Evolutionary conservation across 2,797 vertebrate species (phyloP).

Genomic region (Luscinia luscinia): DNA sequence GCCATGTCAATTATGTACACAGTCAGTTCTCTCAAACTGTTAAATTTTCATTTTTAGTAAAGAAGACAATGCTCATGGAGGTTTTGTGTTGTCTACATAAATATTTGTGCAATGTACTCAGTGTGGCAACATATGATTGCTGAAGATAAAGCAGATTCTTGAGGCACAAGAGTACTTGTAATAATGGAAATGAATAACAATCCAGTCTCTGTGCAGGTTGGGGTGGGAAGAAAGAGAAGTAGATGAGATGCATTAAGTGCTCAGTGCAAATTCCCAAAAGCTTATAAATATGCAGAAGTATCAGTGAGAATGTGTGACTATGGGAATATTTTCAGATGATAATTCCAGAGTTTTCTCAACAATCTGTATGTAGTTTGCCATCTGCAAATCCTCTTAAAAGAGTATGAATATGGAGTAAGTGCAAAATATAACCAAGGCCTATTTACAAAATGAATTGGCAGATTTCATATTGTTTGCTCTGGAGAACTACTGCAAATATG

Average conservation of each 20-base stretch:
- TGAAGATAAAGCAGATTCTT: conserved; percentile 11
- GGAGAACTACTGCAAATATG: conserved; percentile 63
- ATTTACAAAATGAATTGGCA: conserved; percentile 71
- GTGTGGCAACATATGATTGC: not conserved
- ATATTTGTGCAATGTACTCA: not conserved
- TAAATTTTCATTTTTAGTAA: not conserved
- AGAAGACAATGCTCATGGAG: not conserved
- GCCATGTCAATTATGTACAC: not conserved
- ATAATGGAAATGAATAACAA: conserved; percentile 8
- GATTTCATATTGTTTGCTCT: conserved; percentile 54
- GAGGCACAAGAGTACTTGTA: not conserved
- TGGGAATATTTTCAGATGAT: not conserved
- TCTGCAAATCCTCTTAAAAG: conserved; percentile 65
- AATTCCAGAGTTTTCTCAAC: conserved; percentile 46
- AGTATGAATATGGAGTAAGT: conserved; percentile 48
- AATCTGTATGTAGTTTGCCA: conserved; percentile 20
- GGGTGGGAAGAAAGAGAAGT: not conserved
- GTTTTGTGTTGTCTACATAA: not conserved
- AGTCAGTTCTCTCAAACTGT: not conserved
- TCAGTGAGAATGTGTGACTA: not conserved
- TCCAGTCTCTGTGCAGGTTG: not conserved
- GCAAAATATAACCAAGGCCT: not conserved
- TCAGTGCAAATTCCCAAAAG: not conserved
- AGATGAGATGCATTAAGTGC: not conserved
- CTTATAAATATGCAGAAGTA: conserved; percentile 32